Base-by-base conservation (phyloP, 2,888 invertebrate genomes). In the Cordilura impudica region DNA sequence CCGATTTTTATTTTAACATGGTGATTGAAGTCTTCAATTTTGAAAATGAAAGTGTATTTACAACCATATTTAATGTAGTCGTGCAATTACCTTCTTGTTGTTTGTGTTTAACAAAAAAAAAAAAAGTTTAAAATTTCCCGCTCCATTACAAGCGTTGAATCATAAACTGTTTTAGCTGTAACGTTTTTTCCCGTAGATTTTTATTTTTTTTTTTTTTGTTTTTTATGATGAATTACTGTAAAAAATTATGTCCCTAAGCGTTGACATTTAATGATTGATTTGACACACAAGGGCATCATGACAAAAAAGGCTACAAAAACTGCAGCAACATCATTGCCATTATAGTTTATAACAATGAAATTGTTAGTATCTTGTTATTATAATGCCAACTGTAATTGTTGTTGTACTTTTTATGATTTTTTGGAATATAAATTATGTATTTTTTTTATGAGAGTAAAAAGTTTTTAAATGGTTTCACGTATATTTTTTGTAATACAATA, bases 211-310 rank as follows among this genome's bases (percentile, higher is more conserved):
- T 63, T 54, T 35, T 67, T 76, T 43, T 58, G 2, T n/a, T 18
- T 43, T 65, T 60, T 71, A 67, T 73, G 75, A 73, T 81, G 69
- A 81, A 82, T 78, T 76, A 81, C 83, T 82, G 83, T 82, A 82
- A 82, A 82, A 74, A 74, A 70, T 76, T 73, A 84, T 83, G 81
- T 82, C 87, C 86, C 82, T 80, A 87, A 86, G 86, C 87, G 87
- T 85, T 88, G 88, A 88, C 88, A 88, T 88, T 88, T 87, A 87
- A 87, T 87, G 87, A 88, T 88, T 85, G 84, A 87, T 87, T 87
- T 88, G 88, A 88, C 88, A 88, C 87, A 87, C 87, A 88, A 88
- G 87, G 87, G 87, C 81, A 80, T 82, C 81, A 81, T 75, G 80
- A 81, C 78, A 78, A 65, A 53, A 67, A 58, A 45, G 67, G 39